Evolutionary conservation across 1,140 invertebrate genomes (phyloP).

Genomic region (Zaprionus vittiger): DNA sequence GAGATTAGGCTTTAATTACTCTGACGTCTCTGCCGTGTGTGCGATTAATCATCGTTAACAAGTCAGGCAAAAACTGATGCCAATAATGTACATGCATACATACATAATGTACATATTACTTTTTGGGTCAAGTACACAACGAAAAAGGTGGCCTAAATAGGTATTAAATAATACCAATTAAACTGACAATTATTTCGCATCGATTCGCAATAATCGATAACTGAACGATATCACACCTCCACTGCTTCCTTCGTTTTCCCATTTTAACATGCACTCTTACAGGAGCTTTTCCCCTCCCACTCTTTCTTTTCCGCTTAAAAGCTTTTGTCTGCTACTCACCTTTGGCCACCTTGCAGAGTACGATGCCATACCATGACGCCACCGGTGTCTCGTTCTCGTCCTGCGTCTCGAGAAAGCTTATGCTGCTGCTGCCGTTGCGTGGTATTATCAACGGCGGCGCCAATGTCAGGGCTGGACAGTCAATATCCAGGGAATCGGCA

Average conservation of each 20-base stretch:
- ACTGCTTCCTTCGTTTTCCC: neutral
- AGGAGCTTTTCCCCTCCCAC: constrained; percentile 10
- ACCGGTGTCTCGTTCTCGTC: constrained; percentile 81
- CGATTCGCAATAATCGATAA: neutral
- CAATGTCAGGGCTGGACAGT: constrained; percentile 48
- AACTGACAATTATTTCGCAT: constrained; percentile 8
- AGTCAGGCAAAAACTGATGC: constrained; percentile 21
- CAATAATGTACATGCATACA: neutral
- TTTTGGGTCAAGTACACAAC: constrained; percentile 42
- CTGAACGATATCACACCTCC: neutral
- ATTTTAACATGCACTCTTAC: neutral
- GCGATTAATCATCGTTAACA: constrained; percentile 57
- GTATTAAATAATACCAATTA: constrained; percentile 11
- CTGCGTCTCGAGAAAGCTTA: constrained; percentile 70
- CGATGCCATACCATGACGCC: constrained; percentile 86
- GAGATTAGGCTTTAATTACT: constrained; percentile 67
- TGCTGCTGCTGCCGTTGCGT: constrained; percentile 71
- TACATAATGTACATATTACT: neutral
- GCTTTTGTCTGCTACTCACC: constrained; percentile 84
- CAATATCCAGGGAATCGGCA: constrained; percentile 65
- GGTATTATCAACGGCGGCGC: constrained; percentile 60
- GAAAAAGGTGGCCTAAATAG: neutral
- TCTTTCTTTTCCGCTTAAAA: neutral
- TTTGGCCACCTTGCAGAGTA: constrained; percentile 88
- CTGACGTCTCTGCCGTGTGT: constrained; percentile 56